These are phyloP conservation scores for Acinonyx jubatus DNA, from an alignment of 2,113 vertebrate species.

Conservation along the genomic window DNA sequence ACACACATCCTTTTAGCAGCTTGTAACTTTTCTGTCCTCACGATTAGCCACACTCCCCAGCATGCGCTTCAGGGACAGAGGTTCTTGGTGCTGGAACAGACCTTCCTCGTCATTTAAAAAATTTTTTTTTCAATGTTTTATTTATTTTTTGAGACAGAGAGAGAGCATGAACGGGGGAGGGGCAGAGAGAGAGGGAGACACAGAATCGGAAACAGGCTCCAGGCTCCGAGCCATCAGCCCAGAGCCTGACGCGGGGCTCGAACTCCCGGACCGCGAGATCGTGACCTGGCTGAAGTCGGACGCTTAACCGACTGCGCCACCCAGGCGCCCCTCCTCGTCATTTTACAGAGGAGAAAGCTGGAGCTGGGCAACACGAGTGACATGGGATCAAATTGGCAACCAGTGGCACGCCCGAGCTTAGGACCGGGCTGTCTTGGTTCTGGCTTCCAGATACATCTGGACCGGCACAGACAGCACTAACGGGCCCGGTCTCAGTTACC, in stretches of 20 bases:
- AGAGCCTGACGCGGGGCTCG: no score
- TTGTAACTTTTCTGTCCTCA: not conserved
- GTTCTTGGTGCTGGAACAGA: not conserved
- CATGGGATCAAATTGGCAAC: not conserved
- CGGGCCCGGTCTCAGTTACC: fast-evolving
- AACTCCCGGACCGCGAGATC: no score
- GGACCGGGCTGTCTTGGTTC: not conserved
- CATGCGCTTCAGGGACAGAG: not conserved
- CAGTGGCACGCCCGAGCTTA: not conserved
- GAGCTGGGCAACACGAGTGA: not conserved
- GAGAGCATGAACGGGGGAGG: no score
- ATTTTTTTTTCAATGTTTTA: no score
- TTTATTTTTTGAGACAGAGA: no score
- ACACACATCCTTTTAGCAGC: not conserved
- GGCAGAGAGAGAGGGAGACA: no score
- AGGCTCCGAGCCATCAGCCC: no score
- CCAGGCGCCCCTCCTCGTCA: not conserved
- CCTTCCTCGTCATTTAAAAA: not conserved
- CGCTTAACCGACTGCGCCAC: no score
- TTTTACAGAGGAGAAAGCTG: not conserved
- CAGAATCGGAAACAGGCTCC: no score
- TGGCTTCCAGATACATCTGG: not conserved
- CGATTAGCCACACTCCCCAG: not conserved
- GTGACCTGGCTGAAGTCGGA: no score
- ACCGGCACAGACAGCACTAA: fast-evolving